Conservation (phyloP, 53 echinoderm and acorn worm genomes). For the Patiria pectinifera region DNA sequence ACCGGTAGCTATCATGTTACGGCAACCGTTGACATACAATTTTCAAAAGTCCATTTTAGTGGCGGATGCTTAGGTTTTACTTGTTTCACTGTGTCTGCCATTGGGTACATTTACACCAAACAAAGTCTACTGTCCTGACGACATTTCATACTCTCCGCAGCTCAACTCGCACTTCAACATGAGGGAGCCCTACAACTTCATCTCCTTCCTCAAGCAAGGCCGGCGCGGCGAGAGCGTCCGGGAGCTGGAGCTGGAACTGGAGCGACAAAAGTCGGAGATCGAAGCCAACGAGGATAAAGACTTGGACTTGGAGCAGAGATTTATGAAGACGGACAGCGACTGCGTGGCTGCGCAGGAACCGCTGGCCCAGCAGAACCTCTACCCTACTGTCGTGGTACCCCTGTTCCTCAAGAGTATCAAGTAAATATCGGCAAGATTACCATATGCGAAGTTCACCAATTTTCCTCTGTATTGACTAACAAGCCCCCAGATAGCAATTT, state of each 20-base stretch:
- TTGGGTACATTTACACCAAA: too few species aligned
- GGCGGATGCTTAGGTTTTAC: too few species aligned
- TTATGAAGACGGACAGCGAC: constrained; percentile 83
- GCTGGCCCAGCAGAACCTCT: constrained; percentile 87
- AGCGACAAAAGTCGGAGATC: constrained; percentile 83
- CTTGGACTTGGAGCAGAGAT: constrained; percentile 88
- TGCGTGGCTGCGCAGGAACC: constrained; percentile 83
- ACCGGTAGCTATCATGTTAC: too few species aligned
- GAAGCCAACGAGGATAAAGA: constrained; percentile 96
- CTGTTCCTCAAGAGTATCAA: constrained; percentile 83
- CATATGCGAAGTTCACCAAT: too few species aligned
- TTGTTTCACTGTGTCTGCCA: too few species aligned
- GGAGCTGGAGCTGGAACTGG: constrained; percentile 69
- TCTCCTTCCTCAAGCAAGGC: constrained; percentile 88
- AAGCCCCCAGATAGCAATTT: too few species aligned
- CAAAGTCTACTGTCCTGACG: not conserved
- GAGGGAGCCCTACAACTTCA: constrained; percentile 86
- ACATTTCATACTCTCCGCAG: constrained; percentile 22
- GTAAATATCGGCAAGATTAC: constrained; percentile 46
- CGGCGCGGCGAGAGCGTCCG: constrained; percentile 68
- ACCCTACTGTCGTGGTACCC: constrained; percentile 84
- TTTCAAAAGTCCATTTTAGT: too few species aligned
- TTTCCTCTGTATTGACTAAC: too few species aligned
- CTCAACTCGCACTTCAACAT: constrained; percentile 94
- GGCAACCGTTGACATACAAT: too few species aligned